Evolutionary conservation across 1,140 invertebrate genomes (phyloP).

Genomic region (Aradophagus sp.): DNA sequence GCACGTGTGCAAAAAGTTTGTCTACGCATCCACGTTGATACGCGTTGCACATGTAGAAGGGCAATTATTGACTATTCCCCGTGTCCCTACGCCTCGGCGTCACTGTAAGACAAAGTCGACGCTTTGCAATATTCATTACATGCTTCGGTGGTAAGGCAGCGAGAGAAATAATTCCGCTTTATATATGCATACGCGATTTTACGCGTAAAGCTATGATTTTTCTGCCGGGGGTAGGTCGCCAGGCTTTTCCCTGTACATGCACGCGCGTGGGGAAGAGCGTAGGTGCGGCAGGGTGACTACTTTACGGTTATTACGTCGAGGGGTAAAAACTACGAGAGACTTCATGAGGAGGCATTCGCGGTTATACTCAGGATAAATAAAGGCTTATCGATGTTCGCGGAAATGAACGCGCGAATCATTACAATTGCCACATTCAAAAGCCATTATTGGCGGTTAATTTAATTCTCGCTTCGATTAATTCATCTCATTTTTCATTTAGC

Average conservation of each 20-base stretch:
- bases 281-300: constrained; percentile 59
- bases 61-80: constrained; percentile 54
- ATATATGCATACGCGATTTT: constrained; percentile 72
- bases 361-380: constrained; percentile 41
- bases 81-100: constrained; percentile 24
- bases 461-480: no score
- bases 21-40: constrained; percentile 53
- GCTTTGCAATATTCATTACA: constrained; percentile 53
- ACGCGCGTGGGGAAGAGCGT: constrained; percentile 44
- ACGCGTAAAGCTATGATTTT: constrained; percentile 71
- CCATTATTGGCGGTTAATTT: no score
- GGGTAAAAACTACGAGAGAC: constrained; percentile 54
- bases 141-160: constrained; percentile 51
- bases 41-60: constrained; percentile 51
- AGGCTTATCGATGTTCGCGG: constrained; percentile 44
- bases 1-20: constrained; percentile 49
- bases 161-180: constrained; percentile 69
- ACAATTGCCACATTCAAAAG: no score
- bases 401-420: constrained; percentile 33
- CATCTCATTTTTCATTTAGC: no score
- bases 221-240: constrained; percentile 61
- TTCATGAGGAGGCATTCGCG: constrained; percentile 40
- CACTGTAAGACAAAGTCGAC: constrained; percentile 47
- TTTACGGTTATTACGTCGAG: constrained; percentile 68
- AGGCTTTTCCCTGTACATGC: constrained; percentile 52